Evolutionary conservation across 2,888 invertebrate species (phyloP).

Genomic region (Callosobruchus maculatus): DNA sequence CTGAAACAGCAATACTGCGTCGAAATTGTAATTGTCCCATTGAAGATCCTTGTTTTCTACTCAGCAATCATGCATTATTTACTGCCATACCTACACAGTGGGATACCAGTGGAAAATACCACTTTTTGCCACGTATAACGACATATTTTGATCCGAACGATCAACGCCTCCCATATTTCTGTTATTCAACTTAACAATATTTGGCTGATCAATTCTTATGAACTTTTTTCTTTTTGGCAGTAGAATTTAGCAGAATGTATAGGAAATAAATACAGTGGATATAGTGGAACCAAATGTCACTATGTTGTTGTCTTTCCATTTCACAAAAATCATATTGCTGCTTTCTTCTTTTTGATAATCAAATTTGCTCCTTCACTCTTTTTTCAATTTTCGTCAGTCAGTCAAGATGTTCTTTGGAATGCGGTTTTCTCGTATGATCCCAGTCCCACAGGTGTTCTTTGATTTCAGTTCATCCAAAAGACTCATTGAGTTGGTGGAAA

Average conservation of each 20-base stretch:
- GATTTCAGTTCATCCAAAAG: slow-evolving; percentile 9
- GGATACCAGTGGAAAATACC: slow-evolving; percentile 31
- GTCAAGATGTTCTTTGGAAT: slow-evolving; percentile 2
- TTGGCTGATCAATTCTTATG: slow-evolving; percentile 20
- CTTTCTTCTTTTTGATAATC: slow-evolving; percentile 10
- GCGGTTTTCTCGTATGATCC: slow-evolving; percentile 15
- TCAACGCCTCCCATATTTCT: slow-evolving; percentile 31
- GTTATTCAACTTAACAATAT: slow-evolving; percentile 23
- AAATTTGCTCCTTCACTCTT: slow-evolving; percentile 13
- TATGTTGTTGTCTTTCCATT: slow-evolving; percentile 25
- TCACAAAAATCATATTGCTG: slow-evolving; percentile 6
- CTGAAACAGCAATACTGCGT: slow-evolving; percentile 16
- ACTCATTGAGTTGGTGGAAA: slow-evolving; percentile 2
- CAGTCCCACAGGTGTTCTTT: slow-evolving; percentile 11
- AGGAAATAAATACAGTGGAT: slow-evolving; percentile 10
- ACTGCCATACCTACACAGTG: slow-evolving; percentile 29
- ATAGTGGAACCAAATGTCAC: slow-evolving; percentile 17
- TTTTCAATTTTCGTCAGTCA: slow-evolving; percentile 5
- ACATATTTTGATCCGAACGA: slow-evolving; percentile 24
- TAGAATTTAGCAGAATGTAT: slow-evolving; percentile 8
- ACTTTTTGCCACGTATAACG: slow-evolving; percentile 29
- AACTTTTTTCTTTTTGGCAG: slow-evolving; percentile 17
- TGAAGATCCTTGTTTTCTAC: slow-evolving; percentile 19
- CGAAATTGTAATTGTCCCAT: slow-evolving; percentile 27
- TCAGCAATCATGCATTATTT: slow-evolving; percentile 32